Evolutionary conservation across 2,797 vertebrate genomes (phyloP).

Genomic region (Xerus rutilus): DNA sequence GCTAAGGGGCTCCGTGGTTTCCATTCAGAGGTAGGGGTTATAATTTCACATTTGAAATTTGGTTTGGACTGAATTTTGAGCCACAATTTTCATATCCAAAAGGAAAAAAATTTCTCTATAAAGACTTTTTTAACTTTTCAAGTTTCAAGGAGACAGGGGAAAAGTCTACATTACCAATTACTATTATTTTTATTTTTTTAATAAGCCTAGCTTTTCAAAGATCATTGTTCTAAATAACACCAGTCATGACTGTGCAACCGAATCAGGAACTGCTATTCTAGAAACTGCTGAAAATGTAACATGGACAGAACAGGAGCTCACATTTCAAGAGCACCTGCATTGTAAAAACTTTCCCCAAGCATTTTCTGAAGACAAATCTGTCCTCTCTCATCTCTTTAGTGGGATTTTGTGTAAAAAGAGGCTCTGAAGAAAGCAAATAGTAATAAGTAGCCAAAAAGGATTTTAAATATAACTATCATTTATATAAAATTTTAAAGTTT

Average conservation of each 20-base stretch:
- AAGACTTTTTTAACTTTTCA: constrained; percentile 44
- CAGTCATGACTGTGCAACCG: not conserved
- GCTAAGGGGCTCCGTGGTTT: constrained; percentile 73
- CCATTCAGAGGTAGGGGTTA: constrained; percentile 75
- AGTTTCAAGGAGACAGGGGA: constrained; percentile 57
- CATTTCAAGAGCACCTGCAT: constrained; percentile 2
- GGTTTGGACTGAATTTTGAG: constrained; percentile 78
- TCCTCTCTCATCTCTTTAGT: not conserved
- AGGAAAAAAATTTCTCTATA: constrained; percentile 47
- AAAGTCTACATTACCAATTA: constrained; percentile 50
- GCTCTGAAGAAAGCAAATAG: not conserved
- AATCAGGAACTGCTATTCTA: not conserved
- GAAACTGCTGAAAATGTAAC: constrained; percentile 36
- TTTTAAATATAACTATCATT: constrained; percentile 32
- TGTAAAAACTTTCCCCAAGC: constrained; percentile 4
- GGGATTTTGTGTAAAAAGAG: not conserved
- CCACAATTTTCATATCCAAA: constrained; percentile 60
- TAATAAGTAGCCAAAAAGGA: not conserved
- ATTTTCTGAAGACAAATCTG: not conserved
- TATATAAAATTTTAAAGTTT: constrained; percentile 10
- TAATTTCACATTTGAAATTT: constrained; percentile 79
- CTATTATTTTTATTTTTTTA: constrained; percentile 33
- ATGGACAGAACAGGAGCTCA: rapidly evolving
- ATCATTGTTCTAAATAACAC: not conserved
- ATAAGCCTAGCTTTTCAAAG: constrained; percentile 39